phyloP scores from a whole-genome alignment of 2,797 vertebrate genomes.

The Smutsia temminckii region DNA sequence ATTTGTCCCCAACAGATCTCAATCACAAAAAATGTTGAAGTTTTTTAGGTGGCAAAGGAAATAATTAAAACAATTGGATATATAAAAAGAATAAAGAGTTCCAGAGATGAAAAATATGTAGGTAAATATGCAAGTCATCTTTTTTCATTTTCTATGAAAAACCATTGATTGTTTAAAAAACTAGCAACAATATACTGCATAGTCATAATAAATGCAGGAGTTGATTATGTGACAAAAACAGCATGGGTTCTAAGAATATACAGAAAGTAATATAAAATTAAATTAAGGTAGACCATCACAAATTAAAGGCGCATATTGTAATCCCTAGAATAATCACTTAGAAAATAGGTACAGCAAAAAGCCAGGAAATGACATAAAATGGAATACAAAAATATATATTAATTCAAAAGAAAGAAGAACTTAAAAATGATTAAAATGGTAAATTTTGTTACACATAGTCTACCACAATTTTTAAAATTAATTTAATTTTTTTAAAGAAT shows the following conservation, averaged over 20 bases:
- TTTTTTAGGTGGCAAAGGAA: background rate
- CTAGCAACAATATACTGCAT: background rate
- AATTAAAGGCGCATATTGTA: background rate
- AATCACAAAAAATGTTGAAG: background rate
- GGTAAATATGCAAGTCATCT: background rate
- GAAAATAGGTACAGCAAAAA: background rate
- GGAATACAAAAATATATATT: background rate
- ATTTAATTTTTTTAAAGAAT: background rate
- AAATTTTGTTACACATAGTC: background rate
- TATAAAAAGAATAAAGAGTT: background rate
- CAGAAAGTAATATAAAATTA: background rate
- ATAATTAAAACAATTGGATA: background rate
- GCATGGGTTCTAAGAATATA: background rate
- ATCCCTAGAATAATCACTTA: background rate
- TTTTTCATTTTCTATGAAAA: background rate
- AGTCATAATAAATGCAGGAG: background rate
- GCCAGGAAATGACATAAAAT: background rate
- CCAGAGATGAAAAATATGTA: background rate
- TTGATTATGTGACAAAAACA: background rate
- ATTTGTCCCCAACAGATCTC: background rate
- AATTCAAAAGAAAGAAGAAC: background rate
- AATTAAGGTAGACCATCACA: background rate
- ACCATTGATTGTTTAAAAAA: background rate
- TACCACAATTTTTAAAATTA: background rate
- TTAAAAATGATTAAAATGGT: background rate